A percentile compares a stretch with the other conserved stretches of the same genome.
Evolutionary conservation across 2,797 vertebrate genomes (phyloP).

Genomic region (Chloroceryle amazona): DNA sequence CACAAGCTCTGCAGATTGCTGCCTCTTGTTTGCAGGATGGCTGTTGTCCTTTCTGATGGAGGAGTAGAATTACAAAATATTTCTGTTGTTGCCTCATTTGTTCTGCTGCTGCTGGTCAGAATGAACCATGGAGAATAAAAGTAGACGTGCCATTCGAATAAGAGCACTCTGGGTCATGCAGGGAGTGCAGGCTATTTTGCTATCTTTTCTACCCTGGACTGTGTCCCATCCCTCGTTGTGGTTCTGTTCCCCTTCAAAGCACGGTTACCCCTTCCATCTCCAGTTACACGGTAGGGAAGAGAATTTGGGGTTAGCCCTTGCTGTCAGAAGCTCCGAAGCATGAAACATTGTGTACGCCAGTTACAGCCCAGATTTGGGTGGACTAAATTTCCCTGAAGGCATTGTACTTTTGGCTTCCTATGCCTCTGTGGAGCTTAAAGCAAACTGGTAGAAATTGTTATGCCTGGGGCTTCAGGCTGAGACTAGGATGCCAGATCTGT

Average conservation of each 20-base stretch:
- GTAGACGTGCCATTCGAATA: neutral
- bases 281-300: neutral
- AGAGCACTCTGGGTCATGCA: neutral
- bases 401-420: neutral
- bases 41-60: neutral
- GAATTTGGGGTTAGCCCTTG: conserved; percentile 7
- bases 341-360: neutral
- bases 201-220: conserved; percentile 1
- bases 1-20: neutral
- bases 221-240: neutral
- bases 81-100: conserved; percentile 8
- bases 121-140: conserved; percentile 47
- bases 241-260: conserved; percentile 19
- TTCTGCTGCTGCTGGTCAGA: conserved; percentile 17
- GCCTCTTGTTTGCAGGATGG: neutral
- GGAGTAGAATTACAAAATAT: neutral
- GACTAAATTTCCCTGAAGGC: conserved; percentile 5
- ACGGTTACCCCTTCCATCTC: neutral
- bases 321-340: conserved; percentile 18
- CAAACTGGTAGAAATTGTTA: neutral
- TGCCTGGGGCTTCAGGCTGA: neutral
- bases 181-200: neutral
- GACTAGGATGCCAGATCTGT: neutral
- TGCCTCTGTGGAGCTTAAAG: neutral
- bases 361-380: neutral